Base-by-base conservation (phyloP, 2,888 invertebrate species). In the Trissoscelio sp. region DNA sequence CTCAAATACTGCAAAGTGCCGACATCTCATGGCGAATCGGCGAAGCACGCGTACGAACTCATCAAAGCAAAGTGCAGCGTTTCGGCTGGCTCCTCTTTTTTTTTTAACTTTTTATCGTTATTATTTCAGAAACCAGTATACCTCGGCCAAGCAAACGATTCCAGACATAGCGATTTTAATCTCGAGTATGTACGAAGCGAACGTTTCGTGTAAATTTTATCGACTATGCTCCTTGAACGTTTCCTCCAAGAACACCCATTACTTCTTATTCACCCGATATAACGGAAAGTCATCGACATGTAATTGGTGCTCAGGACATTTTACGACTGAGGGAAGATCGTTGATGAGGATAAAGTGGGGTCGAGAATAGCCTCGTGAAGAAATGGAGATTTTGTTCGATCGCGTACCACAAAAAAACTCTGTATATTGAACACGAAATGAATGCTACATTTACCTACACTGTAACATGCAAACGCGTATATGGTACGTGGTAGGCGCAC, bases 261-360 rank as follows among this genome's bases (percentile, higher is more conserved):
- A 79, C 70, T 83, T 83, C 80, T 74, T 79, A 81, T 81, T 83
- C 83, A 74, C 22, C 67, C 74, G 70, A 80, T 80, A 83, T 83
- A 80, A 70, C 67, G 78, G 81, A 83, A 81, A 79, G 81, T 81
- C 79, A 75, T 83, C 78, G 79, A 70, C 75, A 79, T 81, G 79
- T 81, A 83, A 83, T 81, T 83, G 83, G 81, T 81, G 81, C 81
- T 83, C 73, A 60, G 75, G 70, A 73, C 79, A 83, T 81, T 81
- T 83, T 83, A 81, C 81, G 81, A 72, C 60, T 75, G 66, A 60
- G 66, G 67, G 77, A 77, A 75, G 77, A 81, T 81, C 77, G 79
- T 77, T 79, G 83, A 83, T 83, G 81, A 83, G 81, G 77, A 79
- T 83, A 81, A 81, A 83, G 74, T 81, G 72, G 67, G 81, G 79